Evolutionary conservation across 2,113 vertebrate genomes (phyloP), one percentile per base, ranked within the genome.

Genomic region (Forbesichthys papilliferus): DNA sequence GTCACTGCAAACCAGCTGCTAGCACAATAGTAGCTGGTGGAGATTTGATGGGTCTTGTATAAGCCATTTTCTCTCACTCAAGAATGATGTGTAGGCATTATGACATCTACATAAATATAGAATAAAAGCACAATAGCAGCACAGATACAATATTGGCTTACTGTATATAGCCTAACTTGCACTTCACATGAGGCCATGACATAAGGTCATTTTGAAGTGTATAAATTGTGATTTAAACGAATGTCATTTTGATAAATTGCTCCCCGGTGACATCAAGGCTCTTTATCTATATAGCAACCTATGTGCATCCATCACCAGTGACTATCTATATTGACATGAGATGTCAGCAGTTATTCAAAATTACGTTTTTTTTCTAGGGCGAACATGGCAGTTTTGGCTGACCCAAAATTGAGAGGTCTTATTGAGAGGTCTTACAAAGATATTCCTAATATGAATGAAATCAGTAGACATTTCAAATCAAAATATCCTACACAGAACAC

Each of bases 181-280:
- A 62, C 33, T 10, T 42, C 59, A 16, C 0, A 77, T 34, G 48
- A 33, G 27, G 61, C 33, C 51, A 53, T 65, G 55, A 34, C 46
- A 67, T 12, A 48, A 51, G 64, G 65, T 65, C 61, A 73, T 34
- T 33, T 42, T 76, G 68, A 82, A 65, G 75, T 48, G 65, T 70
- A 75, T 73, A 47, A 81, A 78, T 76, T 63, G 46, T 61, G 73
- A 74, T 86, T 84, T 82, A 59, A 67, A 84, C 70, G 68, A 69
- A 60, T 82, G 84, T 81, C 84, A 78, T 34, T 60, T 81, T 84
- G 84, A 90, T 83, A 48, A 71, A 84, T 46, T 6, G 63, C 71
- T 72, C 83, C 69, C 55, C 0, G 0, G 79, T 62, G 83, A 81
- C 57, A 66, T 54, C 34, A 11, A 56, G 69, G 49, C 54, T 78